Base-by-base conservation (phyloP, 2,888 invertebrate species). In the Copidosoma aretas region DNA sequence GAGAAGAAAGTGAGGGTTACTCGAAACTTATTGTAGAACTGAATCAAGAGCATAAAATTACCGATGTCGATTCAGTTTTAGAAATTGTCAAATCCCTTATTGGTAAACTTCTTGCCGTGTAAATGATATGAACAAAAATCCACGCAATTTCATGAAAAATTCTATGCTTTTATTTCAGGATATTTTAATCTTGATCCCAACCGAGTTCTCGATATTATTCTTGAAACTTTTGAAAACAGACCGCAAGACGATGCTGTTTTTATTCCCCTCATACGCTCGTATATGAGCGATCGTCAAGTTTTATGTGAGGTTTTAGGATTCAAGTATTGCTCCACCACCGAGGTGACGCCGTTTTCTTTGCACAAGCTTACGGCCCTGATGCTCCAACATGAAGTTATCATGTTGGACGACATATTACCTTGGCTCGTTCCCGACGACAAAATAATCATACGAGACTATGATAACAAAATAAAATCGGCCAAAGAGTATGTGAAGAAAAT, bases 181-280 rank as follows among this genome's bases (percentile, higher is more conserved):
- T 98, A 97, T 84, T 99, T 99, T 84, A 98, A 98, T 86, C 89
- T 99, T 82, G 99, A 99, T 85, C 99, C 99, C 5, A 99, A 99
- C 84, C 88, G 98, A 80, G 97, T 98, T 17, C 86, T 98, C 74
- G 99, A 99, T 82, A 91, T 98, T 72, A 93, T 99, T 76, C 86
- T 99, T 77, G 98, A 99, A 84, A 94, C 95, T 39, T 98, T 99
- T 86, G 98, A 99, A 83, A 91, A 92, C 74, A 89, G 93, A 65
- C 91, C 93, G 0, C 89, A 92, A 76, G 88, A 92, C 82, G 89
- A 91, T 77, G 88, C 89, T 62, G 87, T 96, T 76, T 98, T 97
- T 84, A 91, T 97, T 80, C 92, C 94, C 0, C 86, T 99, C 62
- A 86, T 96, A 66, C 89, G 91, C 76, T 91, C 92, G 12, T 97